Base-by-base conservation (phyloP, 2,113 vertebrate species). In the Seriola rivoliana region DNA sequence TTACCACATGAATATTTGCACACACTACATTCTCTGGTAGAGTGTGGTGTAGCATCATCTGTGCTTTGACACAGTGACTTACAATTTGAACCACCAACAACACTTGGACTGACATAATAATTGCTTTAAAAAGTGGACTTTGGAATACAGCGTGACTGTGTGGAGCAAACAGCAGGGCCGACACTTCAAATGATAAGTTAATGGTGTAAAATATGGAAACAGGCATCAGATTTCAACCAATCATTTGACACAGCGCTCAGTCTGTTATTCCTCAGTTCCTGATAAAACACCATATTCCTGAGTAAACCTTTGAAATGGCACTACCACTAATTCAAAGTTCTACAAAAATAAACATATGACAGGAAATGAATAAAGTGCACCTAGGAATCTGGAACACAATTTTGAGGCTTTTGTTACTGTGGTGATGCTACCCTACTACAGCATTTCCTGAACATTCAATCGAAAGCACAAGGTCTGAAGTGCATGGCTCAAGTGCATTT, bases 311-410 rank as follows among this genome's bases (percentile, higher is more conserved):
- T 78, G 42, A 81, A 81, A 67, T 80, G 76, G 78, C 52, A 58
- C 71, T 4, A 72, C 11, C 44, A 81, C 63, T 58, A 70, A 84
- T 58, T 14, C 42, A 52, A 63, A 42, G 2, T 4, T 40, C 57
- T 79, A 65, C 32, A 17, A 69, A 36, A 59, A 75, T 52, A 55
- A 78, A 68, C 64, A 57, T n/a, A 52, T 11, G 55, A 71, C 2
- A 52, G 48, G 23, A 68, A 78, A 54, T 57, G 1, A 77, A 78
- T 85, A 84, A 90, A 86, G 81, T 89, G 85, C 79, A 73, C 72
- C 86, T 21, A 23, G 8, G 84, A 83, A 71, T 64, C 57, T 83
- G 21, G 60, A 81, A 70, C 66, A 72, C 72, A 78, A 32, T 29
- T 62, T 55, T 66, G 74, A 75, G 69, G 44, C 62, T 72, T 16